Conservation (phyloP, 2,888 invertebrate species). For the Leptinotarsa juncta region DNA sequence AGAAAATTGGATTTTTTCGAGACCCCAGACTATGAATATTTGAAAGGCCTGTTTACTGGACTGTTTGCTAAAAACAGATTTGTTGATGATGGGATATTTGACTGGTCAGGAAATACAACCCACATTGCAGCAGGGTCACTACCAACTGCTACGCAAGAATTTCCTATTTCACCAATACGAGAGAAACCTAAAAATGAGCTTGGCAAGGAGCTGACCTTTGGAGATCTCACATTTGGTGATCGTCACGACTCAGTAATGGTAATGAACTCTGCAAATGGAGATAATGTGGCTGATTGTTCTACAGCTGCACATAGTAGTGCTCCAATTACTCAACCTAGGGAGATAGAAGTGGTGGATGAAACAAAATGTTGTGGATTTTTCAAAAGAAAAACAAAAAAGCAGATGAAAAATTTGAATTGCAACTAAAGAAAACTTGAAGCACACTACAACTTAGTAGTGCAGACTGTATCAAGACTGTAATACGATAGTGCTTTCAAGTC, state of each 20-base stretch:
- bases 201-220: conserved; percentile 26
- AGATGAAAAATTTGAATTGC: conserved; percentile 32
- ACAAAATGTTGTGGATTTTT: conserved; percentile 38
- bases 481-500: conserved; percentile 3
- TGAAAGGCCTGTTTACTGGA: conserved; percentile 92
- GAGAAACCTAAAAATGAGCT: conserved; percentile 31
- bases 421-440: conserved; percentile 26
- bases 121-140: conserved; percentile 35
- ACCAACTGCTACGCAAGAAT: conserved; percentile 38
- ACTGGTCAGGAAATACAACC: conserved; percentile 78
- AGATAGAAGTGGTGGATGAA: conserved; percentile 35
- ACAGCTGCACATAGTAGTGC: conserved; percentile 34
- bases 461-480: conserved; percentile 11
- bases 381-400: conserved; percentile 35
- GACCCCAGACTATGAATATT: conserved; percentile 98
- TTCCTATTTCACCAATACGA: conserved; percentile 36
- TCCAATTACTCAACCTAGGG: conserved; percentile 34
- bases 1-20: conserved; percentile 97
- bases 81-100: conserved; percentile 90
- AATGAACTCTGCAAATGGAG: conserved; percentile 32
- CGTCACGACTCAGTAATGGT: conserved; percentile 32
- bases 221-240: conserved; percentile 27
- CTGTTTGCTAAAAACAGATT: conserved; percentile 87
- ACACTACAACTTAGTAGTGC: neutral
- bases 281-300: conserved; percentile 31